Evolutionary conservation across 2,113 vertebrate species (phyloP), one percentile per base, ranked within the genome.

Genomic region (Labrus mixtus): DNA sequence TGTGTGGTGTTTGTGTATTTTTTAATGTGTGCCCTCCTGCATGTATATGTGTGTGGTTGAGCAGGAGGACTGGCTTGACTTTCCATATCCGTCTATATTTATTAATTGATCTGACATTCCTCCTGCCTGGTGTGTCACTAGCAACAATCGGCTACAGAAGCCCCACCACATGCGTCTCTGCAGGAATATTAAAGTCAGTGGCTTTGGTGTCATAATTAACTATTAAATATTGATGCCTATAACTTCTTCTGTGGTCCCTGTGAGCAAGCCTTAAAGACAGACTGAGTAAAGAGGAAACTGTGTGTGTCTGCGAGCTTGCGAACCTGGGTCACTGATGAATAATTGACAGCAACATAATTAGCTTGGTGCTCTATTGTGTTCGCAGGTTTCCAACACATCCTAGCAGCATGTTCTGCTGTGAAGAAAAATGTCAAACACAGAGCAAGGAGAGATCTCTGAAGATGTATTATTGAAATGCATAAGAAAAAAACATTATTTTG

Each of bases 171-270:
- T 66, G 60, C 10, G 1, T 50, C 29, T 90, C 81, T 85, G 63
- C 76, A 53, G 73, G 73, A 90, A 87, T 92, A 93, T 92, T 90
- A 91, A 91, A 91, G 79, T 77, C 79, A 58, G 59, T 48, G 89
- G 87, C 89, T 83, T 86, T 79, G 80, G 83, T 82, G 85, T 90
- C 85, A 92, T 93, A 94, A 94, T 94, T 91, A 92, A 80, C 85
- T 80, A 87, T 94, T 56, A 94, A 94, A 94, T 93, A 94, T 94
- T 93, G 84, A 95, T 94, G 91, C 60, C 16, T 68, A 65, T 87
- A 91, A 91, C 89, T 87, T 88, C 83, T 85, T 68, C 85, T 89
- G 85, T 88, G 88, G 87, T 87, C 84, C 55, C 79, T 74, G 68
- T 61, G 46, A 81, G 81, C 80, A 45, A 74, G 88, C 75, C 84